phyloP scores from a whole-genome alignment of 2,797 vertebrate species.

The Dipus sagitta region DNA sequence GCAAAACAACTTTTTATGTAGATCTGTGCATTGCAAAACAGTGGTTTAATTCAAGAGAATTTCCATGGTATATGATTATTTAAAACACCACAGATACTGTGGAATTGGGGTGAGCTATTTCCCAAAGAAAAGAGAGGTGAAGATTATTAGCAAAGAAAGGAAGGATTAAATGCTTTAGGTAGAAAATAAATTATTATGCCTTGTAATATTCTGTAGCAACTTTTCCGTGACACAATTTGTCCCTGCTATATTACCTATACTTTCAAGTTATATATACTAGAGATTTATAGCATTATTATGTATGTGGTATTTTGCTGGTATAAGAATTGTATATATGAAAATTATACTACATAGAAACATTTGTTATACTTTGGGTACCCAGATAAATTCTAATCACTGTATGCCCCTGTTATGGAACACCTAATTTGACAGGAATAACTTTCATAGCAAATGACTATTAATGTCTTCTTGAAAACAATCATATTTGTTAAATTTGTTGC shows the following conservation, averaged over 20 bases:
- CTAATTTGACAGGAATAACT: neutral
- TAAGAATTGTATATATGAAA: neutral
- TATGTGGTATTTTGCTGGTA: neutral
- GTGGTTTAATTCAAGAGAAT: neutral
- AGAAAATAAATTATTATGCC: neutral
- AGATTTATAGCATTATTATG: neutral
- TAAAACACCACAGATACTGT: neutral
- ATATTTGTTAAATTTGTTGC: neutral
- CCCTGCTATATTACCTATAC: neutral
- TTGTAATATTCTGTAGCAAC: neutral
- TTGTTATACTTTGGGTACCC: neutral
- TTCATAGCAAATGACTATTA: neutral
- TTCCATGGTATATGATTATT: neutral
- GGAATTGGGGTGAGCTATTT: neutral
- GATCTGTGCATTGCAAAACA: neutral
- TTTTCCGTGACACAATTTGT: neutral
- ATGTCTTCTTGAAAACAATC: neutral
- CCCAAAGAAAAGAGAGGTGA: neutral
- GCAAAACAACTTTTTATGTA: neutral
- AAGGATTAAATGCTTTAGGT: neutral
- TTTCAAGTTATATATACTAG: neutral
- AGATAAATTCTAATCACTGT: neutral
- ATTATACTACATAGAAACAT: neutral
- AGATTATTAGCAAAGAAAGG: neutral
- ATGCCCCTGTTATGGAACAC: neutral